These are phyloP conservation scores for Cyphomyrus discorhynchus DNA, from an alignment of 2,113 vertebrate species.

Conservation along the genomic window DNA sequence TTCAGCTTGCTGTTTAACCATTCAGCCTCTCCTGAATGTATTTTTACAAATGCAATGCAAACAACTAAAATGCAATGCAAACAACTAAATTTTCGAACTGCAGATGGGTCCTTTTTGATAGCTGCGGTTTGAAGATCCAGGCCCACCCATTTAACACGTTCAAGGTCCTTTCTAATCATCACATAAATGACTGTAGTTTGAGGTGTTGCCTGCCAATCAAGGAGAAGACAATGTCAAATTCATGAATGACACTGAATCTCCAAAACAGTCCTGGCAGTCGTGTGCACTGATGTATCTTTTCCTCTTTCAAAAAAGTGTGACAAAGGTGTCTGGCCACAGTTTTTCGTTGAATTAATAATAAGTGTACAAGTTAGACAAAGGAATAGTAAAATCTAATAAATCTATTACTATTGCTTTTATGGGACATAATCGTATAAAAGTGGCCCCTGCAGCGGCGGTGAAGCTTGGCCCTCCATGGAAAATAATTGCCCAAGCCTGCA, in stretches of 20 bases:
- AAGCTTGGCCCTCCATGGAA: not conserved
- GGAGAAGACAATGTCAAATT: not conserved
- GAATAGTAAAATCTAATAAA: not conserved
- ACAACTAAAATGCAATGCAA: not conserved
- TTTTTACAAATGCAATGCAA: not conserved
- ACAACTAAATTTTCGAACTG: not conserved
- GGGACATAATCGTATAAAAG: not conserved
- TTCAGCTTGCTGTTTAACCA: not conserved
- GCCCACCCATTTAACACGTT: not conserved
- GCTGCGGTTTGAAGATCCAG: not conserved
- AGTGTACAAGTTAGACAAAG: not conserved
- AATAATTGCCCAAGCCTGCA: not conserved
- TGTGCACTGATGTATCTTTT: not conserved
- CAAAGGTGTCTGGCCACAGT: not conserved
- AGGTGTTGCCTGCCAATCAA: not conserved
- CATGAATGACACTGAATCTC: not conserved
- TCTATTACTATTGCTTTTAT: not conserved
- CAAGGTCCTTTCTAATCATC: not conserved
- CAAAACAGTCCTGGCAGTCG: not conserved
- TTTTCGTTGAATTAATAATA: not conserved
- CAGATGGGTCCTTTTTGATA: not conserved
- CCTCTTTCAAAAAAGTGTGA: not conserved
- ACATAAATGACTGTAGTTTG: not conserved
- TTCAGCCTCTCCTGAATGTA: not conserved
- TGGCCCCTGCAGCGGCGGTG: not conserved